Evolutionary conservation across 2,113 vertebrate genomes (phyloP).

Genomic region (Uria aalge): DNA sequence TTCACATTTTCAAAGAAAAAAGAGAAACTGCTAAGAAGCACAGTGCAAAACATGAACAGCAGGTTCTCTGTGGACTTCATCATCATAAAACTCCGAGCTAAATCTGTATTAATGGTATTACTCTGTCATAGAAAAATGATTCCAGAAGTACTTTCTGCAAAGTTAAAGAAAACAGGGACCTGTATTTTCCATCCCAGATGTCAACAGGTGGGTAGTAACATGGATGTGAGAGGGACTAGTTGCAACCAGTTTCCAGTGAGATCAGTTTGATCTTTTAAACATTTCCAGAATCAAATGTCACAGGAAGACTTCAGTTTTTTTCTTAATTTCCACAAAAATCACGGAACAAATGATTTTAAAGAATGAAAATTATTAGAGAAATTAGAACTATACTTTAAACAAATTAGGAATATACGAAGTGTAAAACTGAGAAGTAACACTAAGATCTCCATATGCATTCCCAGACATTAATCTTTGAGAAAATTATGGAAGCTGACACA

Average conservation of each 20-base stretch:
- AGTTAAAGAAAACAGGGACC: not conserved
- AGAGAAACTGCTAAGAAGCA: not conserved
- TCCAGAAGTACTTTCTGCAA: not conserved
- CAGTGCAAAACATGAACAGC: not conserved
- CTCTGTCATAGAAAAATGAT: not conserved
- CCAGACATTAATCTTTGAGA: not conserved
- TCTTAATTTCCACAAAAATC: not conserved
- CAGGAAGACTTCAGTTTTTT: not conserved
- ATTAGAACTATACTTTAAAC: not conserved
- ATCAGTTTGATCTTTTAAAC: not conserved
- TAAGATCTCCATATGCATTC: not conserved
- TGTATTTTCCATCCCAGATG: not conserved
- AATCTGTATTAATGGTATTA: not conserved
- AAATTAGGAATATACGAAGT: not conserved
- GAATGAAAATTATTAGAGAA: not conserved
- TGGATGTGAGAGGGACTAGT: not conserved
- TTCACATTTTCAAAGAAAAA: not conserved
- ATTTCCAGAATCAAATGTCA: not conserved
- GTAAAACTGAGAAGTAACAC: not conserved
- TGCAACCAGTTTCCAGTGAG: not conserved
- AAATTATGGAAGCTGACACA: not conserved
- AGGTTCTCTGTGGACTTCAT: not conserved
- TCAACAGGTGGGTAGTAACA: not conserved
- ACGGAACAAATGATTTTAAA: not conserved
- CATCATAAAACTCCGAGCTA: not conserved